These are phyloP conservation scores for Leucopternis melanops DNA, from an alignment of 2,113 vertebrate genomes.

Conservation along the genomic window DNA sequence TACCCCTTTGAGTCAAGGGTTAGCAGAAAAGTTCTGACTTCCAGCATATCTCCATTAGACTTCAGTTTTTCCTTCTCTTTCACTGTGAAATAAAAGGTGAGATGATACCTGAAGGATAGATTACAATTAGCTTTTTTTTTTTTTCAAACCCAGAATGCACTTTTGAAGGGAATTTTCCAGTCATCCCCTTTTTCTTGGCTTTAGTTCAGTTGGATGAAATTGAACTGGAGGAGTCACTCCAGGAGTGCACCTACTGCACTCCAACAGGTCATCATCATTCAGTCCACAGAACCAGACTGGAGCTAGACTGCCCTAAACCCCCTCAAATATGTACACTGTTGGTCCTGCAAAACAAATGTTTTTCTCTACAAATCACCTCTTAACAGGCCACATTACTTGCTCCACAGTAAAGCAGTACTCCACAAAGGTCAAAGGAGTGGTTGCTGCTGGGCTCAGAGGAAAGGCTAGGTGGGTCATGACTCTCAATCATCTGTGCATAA, in stretches of 20 bases:
- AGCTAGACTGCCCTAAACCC: neutral
- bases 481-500: neutral
- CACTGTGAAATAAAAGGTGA: neutral
- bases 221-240: neutral
- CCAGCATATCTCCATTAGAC: neutral
- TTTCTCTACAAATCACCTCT: neutral
- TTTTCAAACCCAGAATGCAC: neutral
- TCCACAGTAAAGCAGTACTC: neutral
- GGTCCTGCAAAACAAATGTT: neutral
- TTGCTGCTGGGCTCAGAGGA: fast-evolving
- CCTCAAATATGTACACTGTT: neutral
- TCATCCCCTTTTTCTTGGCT: neutral
- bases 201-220: neutral
- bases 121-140: neutral
- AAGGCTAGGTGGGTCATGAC: neutral
- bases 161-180: neutral
- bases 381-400: neutral
- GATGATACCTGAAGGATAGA: neutral
- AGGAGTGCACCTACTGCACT: neutral
- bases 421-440: neutral
- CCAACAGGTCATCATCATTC: neutral
- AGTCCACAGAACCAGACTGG: neutral
- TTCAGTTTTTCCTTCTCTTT: neutral
- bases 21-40: neutral
- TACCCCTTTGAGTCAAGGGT: neutral